Conservation (phyloP, 2,797 vertebrate species). For the Amblyopsis hoosieri region DNA sequence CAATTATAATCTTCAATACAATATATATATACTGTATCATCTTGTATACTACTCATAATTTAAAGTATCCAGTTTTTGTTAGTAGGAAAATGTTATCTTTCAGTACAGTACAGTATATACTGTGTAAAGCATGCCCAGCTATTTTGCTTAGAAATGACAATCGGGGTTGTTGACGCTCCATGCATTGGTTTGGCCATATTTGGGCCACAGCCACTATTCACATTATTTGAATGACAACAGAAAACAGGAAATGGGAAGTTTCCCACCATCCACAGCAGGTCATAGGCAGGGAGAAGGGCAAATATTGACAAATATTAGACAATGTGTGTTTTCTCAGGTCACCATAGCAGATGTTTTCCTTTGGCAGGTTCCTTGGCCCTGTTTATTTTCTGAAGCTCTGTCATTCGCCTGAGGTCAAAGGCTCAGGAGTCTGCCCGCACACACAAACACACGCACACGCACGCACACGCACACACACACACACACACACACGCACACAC, state of each 20-base stretch:
- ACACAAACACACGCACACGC: not conserved
- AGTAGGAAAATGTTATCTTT: too few relatives aligned
- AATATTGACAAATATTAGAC: constrained; percentile 64
- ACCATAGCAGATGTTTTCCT: constrained; percentile 79
- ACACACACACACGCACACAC: not conserved
- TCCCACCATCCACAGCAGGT: constrained; percentile 70
- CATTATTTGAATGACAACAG: constrained; percentile 71
- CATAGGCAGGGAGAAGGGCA: constrained; percentile 40
- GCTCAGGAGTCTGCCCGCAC: constrained; percentile 43
- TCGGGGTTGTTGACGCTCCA: not conserved
- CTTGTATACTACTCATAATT: too few relatives aligned
- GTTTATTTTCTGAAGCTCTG: constrained; percentile 76
- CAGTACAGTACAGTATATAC: too few relatives aligned
- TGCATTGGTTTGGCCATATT: constrained; percentile 16
- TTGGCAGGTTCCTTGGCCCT: constrained; percentile 60
- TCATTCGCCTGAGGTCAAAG: constrained; percentile 78
- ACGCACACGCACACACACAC: not conserved
- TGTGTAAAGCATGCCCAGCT: too few relatives aligned
- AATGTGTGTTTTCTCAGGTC: constrained; percentile 47
- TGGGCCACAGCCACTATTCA: constrained; percentile 21
- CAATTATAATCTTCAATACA: too few relatives aligned
- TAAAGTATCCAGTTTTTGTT: too few relatives aligned
- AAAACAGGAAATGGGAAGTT: constrained; percentile 67
- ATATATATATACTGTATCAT: too few relatives aligned
- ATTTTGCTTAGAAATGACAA: constrained; percentile 1